Conservation (phyloP, 2,888 invertebrate genomes). For the Tenthredo scrophulariae region DNA sequence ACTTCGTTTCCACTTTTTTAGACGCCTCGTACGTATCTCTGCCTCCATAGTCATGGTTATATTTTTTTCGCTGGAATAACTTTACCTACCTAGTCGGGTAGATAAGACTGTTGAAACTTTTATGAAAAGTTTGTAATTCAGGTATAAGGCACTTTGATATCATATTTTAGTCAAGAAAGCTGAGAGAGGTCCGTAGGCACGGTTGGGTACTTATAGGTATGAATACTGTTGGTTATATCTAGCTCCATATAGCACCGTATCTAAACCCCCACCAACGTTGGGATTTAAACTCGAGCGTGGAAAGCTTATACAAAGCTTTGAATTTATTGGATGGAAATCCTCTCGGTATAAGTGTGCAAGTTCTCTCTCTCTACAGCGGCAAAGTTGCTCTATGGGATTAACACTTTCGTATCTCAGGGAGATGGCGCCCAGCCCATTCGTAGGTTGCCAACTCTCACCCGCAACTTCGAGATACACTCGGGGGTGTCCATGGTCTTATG, state of each 20-base stretch:
- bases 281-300: constrained; percentile 78
- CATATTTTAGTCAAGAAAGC: constrained; percentile 2
- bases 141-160: not conserved
- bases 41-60: not conserved
- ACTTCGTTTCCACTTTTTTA: not conserved
- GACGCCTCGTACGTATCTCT: not conserved
- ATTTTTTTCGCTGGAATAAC: not conserved
- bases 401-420: constrained; percentile 80
- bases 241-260: constrained; percentile 17
- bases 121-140: not conserved
- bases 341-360: constrained; percentile 76
- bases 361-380: constrained; percentile 73
- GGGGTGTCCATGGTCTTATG: constrained; percentile 40
- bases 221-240: constrained; percentile 24
- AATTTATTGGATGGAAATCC: constrained; percentile 82
- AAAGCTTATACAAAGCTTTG: constrained; percentile 82
- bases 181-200: constrained; percentile 41
- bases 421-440: constrained; percentile 66
- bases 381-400: constrained; percentile 80
- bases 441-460: constrained; percentile 57
- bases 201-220: constrained; percentile 35
- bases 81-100: not conserved
- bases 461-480: constrained; percentile 48
- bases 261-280: constrained; percentile 63
- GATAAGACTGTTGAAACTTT: constrained; percentile 13